Percentiles rank a stretch among this genome's conserved stretches.
Evolutionary conservation across 2,797 vertebrate species (phyloP).

Genomic region (Pangasius djambal): DNA sequence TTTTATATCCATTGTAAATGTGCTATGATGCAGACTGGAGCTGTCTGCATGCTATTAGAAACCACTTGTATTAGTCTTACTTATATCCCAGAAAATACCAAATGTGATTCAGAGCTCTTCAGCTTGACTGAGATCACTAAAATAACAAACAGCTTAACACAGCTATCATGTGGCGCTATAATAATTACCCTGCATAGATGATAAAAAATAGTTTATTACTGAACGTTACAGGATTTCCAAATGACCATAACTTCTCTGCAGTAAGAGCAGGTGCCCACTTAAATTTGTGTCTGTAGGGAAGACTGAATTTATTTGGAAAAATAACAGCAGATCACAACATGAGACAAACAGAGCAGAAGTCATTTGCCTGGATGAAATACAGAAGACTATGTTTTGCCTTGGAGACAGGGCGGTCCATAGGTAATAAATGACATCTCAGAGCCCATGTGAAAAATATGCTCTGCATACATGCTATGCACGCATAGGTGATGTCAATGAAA

Average conservation of each 20-base stretch:
- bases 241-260: neutral
- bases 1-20: neutral
- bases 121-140: neutral
- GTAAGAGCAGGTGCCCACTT: neutral
- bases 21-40: neutral
- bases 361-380: constrained; percentile 14
- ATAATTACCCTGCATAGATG: neutral
- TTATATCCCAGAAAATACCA: neutral
- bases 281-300: neutral
- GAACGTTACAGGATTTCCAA: neutral
- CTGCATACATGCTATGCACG: neutral
- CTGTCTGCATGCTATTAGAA: neutral
- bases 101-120: neutral
- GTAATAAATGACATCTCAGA: neutral
- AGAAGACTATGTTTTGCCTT: neutral
- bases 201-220: neutral
- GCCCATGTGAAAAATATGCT: neutral
- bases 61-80: neutral
- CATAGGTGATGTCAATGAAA: neutral
- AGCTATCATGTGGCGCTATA: neutral
- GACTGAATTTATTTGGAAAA: neutral
- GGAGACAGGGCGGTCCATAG: neutral
- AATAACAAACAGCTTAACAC: neutral
- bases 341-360: constrained; percentile 23
- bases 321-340: neutral